Conservation (phyloP, 2,113 vertebrate genomes). For the Anguilla japonica region DNA sequence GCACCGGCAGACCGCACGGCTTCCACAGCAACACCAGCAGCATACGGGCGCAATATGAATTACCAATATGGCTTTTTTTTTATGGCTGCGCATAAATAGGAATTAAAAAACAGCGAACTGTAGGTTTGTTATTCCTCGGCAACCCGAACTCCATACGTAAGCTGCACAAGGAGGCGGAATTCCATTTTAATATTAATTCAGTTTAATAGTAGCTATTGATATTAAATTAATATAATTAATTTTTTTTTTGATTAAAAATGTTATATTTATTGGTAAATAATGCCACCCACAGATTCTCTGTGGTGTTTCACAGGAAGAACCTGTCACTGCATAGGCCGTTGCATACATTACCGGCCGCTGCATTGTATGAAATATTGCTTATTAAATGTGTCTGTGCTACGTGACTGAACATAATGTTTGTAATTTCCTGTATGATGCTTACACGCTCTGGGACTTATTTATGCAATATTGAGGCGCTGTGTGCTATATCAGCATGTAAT, state of each 20-base stretch:
- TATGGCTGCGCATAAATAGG: conserved; percentile 9
- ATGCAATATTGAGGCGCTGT: neutral
- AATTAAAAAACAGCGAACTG: conserved; percentile 8
- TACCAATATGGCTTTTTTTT: conserved; percentile 8
- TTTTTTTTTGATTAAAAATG: no score
- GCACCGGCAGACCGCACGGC: neutral
- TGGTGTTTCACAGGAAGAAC: neutral
- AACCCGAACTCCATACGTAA: neutral
- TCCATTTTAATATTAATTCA: neutral
- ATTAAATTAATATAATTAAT: no score
- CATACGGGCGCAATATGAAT: neutral
- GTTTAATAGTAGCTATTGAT: no score
- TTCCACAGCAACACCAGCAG: neutral
- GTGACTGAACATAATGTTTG: neutral
- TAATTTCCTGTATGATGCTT: neutral
- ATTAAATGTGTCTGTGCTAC: neutral
- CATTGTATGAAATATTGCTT: neutral
- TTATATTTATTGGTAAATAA: neutral
- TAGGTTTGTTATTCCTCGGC: neutral
- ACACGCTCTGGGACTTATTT: neutral
- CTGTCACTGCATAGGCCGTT: neutral
- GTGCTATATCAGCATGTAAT: neutral
- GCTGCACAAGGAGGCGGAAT: neutral
- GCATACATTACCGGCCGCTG: neutral
- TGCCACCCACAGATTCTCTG: neutral